Conservation (phyloP, 2,797 vertebrate species). For the Gorsachius magnificus region DNA sequence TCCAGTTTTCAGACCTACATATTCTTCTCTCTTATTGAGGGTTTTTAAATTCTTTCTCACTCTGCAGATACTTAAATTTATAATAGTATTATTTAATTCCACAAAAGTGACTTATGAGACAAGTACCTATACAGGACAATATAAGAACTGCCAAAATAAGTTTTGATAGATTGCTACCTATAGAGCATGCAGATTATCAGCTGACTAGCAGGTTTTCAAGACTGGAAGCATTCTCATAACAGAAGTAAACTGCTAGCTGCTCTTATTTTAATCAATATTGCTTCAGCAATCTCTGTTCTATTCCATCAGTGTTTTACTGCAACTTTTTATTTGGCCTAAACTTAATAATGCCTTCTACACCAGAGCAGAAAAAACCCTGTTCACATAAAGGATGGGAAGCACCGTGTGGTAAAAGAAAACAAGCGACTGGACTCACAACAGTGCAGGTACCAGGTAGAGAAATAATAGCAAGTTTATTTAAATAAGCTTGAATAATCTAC, state of each 20-base stretch:
- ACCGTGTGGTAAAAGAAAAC: not conserved
- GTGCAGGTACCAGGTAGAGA: not conserved
- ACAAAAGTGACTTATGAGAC: not conserved
- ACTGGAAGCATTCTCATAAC: conserved; percentile 1
- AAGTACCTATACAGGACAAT: not conserved
- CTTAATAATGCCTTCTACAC: not conserved
- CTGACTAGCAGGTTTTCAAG: no score
- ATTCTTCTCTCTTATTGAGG: not conserved
- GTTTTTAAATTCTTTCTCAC: not conserved
- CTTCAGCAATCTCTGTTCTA: not conserved
- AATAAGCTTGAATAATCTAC: conserved; percentile 51
- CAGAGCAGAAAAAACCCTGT: not conserved
- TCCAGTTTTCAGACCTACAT: not conserved
- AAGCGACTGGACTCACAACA: conserved; percentile 5
- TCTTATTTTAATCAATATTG: not conserved
- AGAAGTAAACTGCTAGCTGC: not conserved
- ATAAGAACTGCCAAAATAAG: not conserved
- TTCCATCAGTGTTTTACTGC: not conserved
- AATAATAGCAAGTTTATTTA: conserved; percentile 29
- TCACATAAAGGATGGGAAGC: not conserved
- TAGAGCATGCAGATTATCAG: not conserved
- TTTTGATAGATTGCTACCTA: not conserved
- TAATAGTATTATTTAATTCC: not conserved
- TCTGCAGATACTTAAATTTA: not conserved
- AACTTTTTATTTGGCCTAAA: not conserved